Conservation (phyloP, 2,797 vertebrate genomes). For the Molossus molossus region DNA sequence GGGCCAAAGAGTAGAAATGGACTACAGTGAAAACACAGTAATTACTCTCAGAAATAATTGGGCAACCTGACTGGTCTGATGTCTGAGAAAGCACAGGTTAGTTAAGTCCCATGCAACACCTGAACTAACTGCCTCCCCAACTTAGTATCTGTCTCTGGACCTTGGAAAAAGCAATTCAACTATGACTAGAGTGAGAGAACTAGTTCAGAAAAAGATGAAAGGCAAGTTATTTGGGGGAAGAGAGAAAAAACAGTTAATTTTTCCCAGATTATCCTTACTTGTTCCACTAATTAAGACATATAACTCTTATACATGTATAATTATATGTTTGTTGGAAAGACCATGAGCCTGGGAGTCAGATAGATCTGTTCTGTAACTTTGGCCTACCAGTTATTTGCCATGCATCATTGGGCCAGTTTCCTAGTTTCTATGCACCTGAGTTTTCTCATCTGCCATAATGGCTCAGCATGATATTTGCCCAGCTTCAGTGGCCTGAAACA, state of each 20-base stretch:
- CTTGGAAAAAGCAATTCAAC: conserved; percentile 59
- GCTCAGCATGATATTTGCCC: neutral
- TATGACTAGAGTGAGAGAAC: conserved; percentile 58
- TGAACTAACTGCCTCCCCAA: conserved; percentile 75
- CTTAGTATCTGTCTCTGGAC: conserved; percentile 73
- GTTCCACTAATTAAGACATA: neutral
- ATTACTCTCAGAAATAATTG: conserved; percentile 81
- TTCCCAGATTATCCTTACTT: neutral
- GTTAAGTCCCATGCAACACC: neutral
- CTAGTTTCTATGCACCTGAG: neutral
- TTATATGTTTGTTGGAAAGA: neutral
- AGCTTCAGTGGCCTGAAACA: neutral
- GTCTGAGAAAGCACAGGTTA: conserved; percentile 70
- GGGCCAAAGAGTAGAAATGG: conserved; percentile 74
- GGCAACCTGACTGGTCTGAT: neutral
- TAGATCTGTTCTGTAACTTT: conserved; percentile 3
- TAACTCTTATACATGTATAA: neutral
- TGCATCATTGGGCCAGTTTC: neutral
- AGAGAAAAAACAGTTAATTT: conserved; percentile 38
- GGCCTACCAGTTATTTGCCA: neutral
- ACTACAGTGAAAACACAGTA: conserved; percentile 67
- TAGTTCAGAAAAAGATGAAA: conserved; percentile 51
- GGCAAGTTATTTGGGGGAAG: neutral
- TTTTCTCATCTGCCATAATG: neutral
- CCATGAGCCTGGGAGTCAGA: neutral